These are phyloP conservation scores for Conus canariensis DNA, from an alignment of 2,888 invertebrate genomes.

Conservation along the genomic window DNA sequence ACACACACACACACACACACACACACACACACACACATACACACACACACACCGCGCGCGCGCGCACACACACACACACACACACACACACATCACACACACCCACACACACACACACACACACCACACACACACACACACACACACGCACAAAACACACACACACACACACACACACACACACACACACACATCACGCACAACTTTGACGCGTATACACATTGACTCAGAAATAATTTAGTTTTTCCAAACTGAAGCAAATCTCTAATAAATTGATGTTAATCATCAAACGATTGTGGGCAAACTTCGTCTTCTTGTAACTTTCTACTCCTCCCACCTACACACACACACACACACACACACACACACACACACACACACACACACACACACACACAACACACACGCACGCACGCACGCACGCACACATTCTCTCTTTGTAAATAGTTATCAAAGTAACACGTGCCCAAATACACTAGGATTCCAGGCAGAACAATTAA, in stretches of 20 bases:
- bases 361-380: not conserved
- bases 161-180: not conserved
- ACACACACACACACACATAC: too few species aligned
- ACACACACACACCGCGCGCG: too few species aligned
- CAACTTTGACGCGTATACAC: too few species aligned
- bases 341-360: not conserved
- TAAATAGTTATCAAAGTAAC: not conserved
- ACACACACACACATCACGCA: not conserved
- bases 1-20: too few species aligned
- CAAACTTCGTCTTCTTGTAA: too few species aligned
- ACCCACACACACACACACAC: too few species aligned
- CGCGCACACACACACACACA: not conserved
- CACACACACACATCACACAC: not conserved
- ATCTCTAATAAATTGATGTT: too few species aligned
- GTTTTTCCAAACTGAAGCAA: too few species aligned
- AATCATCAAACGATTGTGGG: too few species aligned
- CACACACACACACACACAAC: slow-evolving; percentile 13
- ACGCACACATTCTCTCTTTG: not conserved
- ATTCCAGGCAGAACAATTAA: not conserved
- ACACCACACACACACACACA: not conserved
- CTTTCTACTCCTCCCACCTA: too few species aligned
- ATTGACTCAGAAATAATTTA: too few species aligned
- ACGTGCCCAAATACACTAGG: not conserved
- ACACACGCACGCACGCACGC: not conserved
- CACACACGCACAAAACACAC: not conserved